Conservation (phyloP, 2,888 invertebrate species). For the Synergus japonicus region DNA sequence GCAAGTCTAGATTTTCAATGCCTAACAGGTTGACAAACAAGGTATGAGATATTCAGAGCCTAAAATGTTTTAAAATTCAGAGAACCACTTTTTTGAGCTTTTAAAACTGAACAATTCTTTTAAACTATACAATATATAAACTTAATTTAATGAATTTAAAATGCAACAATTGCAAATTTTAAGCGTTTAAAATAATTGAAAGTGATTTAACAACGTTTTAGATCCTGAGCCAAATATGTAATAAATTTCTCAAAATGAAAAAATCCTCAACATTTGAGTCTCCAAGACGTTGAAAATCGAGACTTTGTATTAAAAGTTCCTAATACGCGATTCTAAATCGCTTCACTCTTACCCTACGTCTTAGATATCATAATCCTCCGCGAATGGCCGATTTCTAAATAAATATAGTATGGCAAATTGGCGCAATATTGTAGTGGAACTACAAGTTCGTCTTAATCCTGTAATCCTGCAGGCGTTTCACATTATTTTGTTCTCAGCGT, state of each 20-base stretch:
- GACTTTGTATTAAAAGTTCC: conserved; percentile 3
- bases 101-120: too few relatives aligned
- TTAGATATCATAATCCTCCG: conserved; percentile 30
- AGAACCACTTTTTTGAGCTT: too few relatives aligned
- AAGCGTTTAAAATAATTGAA: too few relatives aligned
- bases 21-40: background rate
- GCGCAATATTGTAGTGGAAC: conserved; percentile 28
- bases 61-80: background rate
- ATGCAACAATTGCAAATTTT: too few relatives aligned
- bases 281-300: conserved; percentile 5
- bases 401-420: conserved; percentile 38
- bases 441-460: conserved; percentile 30
- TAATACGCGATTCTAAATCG: conserved; percentile 35
- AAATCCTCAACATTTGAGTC: background rate
- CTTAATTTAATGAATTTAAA: too few relatives aligned
- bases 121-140: too few relatives aligned
- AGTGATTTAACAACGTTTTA: too few relatives aligned
- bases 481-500: conserved; percentile 22
- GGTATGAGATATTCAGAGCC: too few relatives aligned
- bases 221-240: too few relatives aligned
- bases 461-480: conserved; percentile 31
- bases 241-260: background rate
- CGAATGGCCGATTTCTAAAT: conserved; percentile 35
- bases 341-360: conserved; percentile 29
- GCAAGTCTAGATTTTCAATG: conserved; percentile 32